These are phyloP conservation scores for Apamea epomidion DNA, from an alignment of 2,888 invertebrate genomes.

Conservation along the genomic window DNA sequence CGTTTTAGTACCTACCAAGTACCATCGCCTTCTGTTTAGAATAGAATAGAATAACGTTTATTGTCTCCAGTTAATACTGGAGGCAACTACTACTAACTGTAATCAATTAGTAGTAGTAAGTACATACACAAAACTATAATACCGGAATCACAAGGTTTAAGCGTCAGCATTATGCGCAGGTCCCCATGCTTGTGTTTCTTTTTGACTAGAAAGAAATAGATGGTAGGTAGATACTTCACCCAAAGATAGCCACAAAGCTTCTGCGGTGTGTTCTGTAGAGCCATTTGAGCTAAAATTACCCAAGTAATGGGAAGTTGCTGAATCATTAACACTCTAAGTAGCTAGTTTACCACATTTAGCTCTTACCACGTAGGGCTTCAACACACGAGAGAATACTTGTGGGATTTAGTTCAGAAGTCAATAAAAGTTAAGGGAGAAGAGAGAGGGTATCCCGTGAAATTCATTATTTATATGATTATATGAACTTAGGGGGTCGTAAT, in stretches of 20 bases:
- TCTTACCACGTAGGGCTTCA: constrained; percentile 11
- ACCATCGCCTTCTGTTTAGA: not conserved
- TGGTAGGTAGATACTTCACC: not conserved
- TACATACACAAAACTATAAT: not conserved
- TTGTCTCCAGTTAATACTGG: not conserved
- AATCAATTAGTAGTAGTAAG: not conserved
- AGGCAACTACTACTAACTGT: no score
- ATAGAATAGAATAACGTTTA: not conserved
- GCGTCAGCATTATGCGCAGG: not conserved
- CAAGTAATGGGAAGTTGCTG: constrained; percentile 42
- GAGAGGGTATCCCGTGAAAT: no score
- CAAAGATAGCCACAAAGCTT: constrained; percentile 35
- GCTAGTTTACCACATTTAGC: constrained; percentile 35
- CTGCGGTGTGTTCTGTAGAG: constrained; percentile 6
- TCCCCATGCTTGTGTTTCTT: not conserved
- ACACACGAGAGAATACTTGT: not conserved
- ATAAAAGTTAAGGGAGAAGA: not conserved
- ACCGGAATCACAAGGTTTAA: not conserved
- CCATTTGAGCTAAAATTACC: constrained; percentile 48
- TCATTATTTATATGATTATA: no score
- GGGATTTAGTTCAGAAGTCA: not conserved
- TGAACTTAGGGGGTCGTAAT: no score
- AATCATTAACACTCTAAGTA: constrained; percentile 54
- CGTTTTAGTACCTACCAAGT: not conserved
- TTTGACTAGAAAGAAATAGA: not conserved